These are phyloP conservation scores for Drosophila fulvimacula DNA, from an alignment of 2,888 invertebrate genomes.

Conservation along the genomic window DNA sequence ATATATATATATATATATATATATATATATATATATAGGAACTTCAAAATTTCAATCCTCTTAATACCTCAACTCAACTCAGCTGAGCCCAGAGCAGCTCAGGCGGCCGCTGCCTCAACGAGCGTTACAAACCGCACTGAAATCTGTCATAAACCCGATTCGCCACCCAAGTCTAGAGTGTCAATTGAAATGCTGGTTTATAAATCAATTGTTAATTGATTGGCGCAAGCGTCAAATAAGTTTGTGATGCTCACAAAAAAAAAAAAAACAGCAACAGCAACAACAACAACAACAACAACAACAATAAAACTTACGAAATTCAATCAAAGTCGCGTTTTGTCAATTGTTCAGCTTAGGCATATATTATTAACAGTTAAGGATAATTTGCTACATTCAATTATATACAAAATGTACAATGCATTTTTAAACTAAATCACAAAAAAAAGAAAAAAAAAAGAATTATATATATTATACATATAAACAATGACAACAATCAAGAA, in stretches of 20 bases:
- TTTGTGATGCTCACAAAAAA: background rate
- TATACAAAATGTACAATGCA: constrained; percentile 67
- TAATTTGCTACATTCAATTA: constrained; percentile 64
- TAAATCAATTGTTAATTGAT: constrained; percentile 44
- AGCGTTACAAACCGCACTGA: background rate
- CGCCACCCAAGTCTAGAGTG: background rate
- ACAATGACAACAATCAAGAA: constrained; percentile 40
- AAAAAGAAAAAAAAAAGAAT: constrained; percentile 14
- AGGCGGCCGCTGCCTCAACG: background rate
- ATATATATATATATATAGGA: background rate
- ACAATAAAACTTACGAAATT: background rate
- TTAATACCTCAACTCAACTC: background rate
- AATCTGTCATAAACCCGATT: background rate
- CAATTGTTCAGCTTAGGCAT: constrained; percentile 53
- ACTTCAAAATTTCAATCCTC: background rate
- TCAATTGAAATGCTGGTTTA: constrained; percentile 24
- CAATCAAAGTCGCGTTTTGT: constrained; percentile 11
- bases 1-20: background rate
- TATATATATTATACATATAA: constrained; percentile 10
- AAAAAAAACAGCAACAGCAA: background rate
- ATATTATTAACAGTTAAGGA: constrained; percentile 60
- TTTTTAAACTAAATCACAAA: constrained; percentile 14
- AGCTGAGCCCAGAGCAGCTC: background rate
- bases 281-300: background rate
- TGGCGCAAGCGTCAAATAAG: constrained; percentile 21